Evolutionary conservation across 53 echinoderm and acorn worm species (phyloP), one percentile per base, ranked within the genome.

Genomic region (Holothuria scabra): DNA sequence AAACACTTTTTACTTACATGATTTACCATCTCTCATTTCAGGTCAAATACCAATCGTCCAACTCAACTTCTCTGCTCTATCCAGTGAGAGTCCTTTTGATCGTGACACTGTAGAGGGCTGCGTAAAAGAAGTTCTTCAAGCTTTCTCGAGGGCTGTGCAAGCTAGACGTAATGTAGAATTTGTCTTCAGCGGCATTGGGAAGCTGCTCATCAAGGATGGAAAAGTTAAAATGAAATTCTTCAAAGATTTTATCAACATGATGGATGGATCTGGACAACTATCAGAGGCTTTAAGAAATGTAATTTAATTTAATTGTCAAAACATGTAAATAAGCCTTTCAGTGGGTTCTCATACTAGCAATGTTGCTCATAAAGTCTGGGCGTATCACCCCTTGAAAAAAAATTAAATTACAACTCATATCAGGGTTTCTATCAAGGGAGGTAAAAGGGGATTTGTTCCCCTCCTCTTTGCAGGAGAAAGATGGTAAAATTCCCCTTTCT

Each of bases 151-250:
- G 26, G 87, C 94, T 0, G 97, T 97, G 30, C 92, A 91, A 84
- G 70, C 94, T 35, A 88, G 83, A 25, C 82, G 94, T 66, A 97
- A 92, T 72, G 97, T 97, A 37, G 97, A 97, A 68, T 97, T 97
- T 66, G 85, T 79, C 3, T 97, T 97, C 35, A 83, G 44, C 20
- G 94, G 97, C 1, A 97, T 97, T 34, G 97, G 97, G 3, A 90
- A 90, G 35, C 94, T 97, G 22, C 58, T 92, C 48, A 94, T 97
- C 88, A 86, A 92, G 22, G 97, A 97, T 78, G 85, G 94, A 19
- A 97, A 97, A 66, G 94, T 94, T 60, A 97, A 97, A 84, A 97
- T 97, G 97, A 97, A 97, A 71, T 97, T 97, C 90, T 97, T 92
- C 87, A 97, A 97, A 67, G 94, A 94, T 46, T 97, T 97, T 70